Percentiles rank a stretch among this genome's conserved stretches.
Conservation (phyloP, 2,113 vertebrate species). For the Calypte anna region DNA sequence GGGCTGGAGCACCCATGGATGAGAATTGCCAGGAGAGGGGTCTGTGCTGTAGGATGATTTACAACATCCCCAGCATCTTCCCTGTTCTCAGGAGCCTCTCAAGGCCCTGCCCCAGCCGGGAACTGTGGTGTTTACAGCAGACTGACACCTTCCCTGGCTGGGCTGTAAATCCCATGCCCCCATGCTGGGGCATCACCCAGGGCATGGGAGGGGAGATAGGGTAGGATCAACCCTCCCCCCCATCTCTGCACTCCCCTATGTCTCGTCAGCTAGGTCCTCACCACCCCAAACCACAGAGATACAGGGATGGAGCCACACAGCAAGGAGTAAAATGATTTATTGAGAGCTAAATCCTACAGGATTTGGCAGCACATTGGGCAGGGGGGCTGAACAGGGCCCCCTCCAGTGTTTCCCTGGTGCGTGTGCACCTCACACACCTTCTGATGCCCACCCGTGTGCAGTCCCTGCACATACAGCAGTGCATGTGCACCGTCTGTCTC, state of each 20-base stretch:
- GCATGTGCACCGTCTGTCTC: rapidly evolving
- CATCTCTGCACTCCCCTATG: background rate
- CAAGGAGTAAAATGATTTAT: background rate
- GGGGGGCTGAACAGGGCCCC: background rate
- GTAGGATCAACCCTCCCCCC: background rate
- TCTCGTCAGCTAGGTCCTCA: rapidly evolving
- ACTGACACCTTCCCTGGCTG: background rate
- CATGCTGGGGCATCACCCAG: background rate
- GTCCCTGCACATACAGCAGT: background rate
- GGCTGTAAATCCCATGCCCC: background rate
- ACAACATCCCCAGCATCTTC: background rate
- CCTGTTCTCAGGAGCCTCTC: background rate
- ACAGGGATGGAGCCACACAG: background rate
- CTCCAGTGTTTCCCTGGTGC: rapidly evolving
- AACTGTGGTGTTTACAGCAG: background rate
- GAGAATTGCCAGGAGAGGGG: background rate
- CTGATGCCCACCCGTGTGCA: rapidly evolving
- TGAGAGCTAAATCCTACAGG: background rate
- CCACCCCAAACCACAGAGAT: background rate
- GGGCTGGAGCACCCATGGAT: background rate
- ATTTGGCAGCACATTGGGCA: background rate
- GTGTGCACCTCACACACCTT: rapidly evolving
- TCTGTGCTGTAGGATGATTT: background rate
- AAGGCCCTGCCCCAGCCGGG: background rate
- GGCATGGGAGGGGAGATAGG: background rate